A percentile compares a stretch with the other conserved stretches of the same genome.
phyloP scores from a whole-genome alignment of 2,113 vertebrate genomes.

The Eidolon helvum region DNA sequence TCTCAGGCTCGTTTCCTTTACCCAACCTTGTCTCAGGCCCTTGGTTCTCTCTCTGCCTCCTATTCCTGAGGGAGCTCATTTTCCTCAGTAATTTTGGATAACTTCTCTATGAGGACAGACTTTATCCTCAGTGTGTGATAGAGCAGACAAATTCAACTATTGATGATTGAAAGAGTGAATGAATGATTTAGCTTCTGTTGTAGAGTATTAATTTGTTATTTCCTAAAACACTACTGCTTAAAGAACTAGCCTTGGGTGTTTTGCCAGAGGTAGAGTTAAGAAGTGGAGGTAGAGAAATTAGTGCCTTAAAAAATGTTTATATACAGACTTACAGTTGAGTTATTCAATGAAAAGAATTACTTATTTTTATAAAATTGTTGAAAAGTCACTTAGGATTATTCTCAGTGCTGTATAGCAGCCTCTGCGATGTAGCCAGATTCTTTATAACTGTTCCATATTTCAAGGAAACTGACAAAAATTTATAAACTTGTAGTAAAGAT shows the following conservation, averaged over 20 bases:
- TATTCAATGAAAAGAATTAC: background rate
- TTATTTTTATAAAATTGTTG: background rate
- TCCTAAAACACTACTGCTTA: background rate
- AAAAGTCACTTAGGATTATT: background rate
- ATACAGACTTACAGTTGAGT: background rate
- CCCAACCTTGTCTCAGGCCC: background rate
- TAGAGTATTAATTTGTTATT: background rate
- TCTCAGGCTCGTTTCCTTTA: background rate
- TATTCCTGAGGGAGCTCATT: background rate
- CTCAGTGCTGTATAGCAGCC: background rate
- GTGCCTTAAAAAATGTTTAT: slow-evolving; percentile 9
- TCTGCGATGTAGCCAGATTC: background rate
- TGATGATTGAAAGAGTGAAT: background rate
- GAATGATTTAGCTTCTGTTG: background rate
- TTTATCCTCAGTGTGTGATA: background rate
- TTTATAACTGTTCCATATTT: slow-evolving; percentile 12
- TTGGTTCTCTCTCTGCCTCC: background rate
- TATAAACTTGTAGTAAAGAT: slow-evolving; percentile 42
- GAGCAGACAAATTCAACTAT: background rate
- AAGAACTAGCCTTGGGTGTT: background rate
- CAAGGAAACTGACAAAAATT: slow-evolving; percentile 31
- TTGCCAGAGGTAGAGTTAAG: background rate
- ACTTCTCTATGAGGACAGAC: background rate
- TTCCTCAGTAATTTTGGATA: background rate
- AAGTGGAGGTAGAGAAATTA: background rate